Evolutionary conservation across 2,888 invertebrate species (phyloP), one percentile per base, ranked within the genome.

Genomic region (Cheilosia variabilis): DNA sequence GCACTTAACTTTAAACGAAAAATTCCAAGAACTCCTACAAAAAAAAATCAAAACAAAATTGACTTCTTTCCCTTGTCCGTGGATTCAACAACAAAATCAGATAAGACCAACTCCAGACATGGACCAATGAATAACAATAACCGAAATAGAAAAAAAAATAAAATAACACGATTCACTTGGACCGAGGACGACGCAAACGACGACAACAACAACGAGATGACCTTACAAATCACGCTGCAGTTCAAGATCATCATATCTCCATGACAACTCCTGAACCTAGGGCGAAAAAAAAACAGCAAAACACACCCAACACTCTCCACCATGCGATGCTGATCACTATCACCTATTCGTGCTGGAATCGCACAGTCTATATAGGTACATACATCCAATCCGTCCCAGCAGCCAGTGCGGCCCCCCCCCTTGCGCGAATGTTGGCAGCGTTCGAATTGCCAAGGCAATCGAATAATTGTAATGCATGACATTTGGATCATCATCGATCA

Each of bases 401-500:
- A 10, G 19, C 37, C 58, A 68, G 50, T 60, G 52, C 65, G 37
- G 75, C 80, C 75, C 75, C 37, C n/a, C 47, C 15, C 15, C 45
- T 17, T 19, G 19, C 47, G 47, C 19, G 4, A 47, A 17, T 47
- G 19, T 47, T 63, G 27, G 31, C 6, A 43, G 57, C 45, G 17
- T 65, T 79, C 31, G 65, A 65, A 80, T 86, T 71, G 69, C 66
- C 84, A 76, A 76, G 76, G 76, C 76, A 86, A 86, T 86, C 86
- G 86, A 86, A 86, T 86, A 80, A 86, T 86, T 86, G 86, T 72
- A 81, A 86, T 86, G 86, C 86, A 86, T 86, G 86, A 86, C 86
- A 86, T 86, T 86, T 81, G 86, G 86, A 86, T 86, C 86, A 86
- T 86, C 86, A 86, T 86, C 86, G 86, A 86, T 86, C 86, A 86